Percentiles rank a stretch among this genome's conserved stretches.
Evolutionary conservation across 2,797 vertebrate species (phyloP).

Genomic region (Clamator glandarius): DNA sequence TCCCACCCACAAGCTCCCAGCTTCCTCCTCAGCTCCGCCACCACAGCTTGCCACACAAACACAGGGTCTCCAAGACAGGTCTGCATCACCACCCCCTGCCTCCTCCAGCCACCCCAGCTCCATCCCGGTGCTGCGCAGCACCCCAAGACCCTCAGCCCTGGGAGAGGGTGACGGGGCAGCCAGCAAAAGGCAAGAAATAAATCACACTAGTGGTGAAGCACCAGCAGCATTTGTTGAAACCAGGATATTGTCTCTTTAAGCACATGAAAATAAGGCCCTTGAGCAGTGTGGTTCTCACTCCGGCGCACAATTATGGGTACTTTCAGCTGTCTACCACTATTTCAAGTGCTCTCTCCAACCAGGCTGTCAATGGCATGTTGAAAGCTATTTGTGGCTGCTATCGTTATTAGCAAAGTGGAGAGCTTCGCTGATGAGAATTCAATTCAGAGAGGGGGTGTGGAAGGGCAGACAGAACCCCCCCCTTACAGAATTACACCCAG

Average conservation of each 20-base stretch:
- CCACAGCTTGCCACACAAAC: rapidly evolving
- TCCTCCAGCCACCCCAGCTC: too few relatives aligned
- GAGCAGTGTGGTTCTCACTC: constrained; percentile 86
- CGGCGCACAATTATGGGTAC: constrained; percentile 92
- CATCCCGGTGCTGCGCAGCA: not conserved
- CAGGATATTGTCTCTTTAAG: constrained; percentile 88
- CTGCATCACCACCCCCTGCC: not conserved
- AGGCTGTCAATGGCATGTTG: constrained; percentile 88
- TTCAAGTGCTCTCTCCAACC: constrained; percentile 91
- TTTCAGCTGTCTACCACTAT: constrained; percentile 91
- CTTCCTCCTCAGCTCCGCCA: not conserved
- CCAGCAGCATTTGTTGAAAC: constrained; percentile 77
- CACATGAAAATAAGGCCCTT: constrained; percentile 91
- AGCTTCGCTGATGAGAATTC: constrained; percentile 89
- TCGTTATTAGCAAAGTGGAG: constrained; percentile 90
- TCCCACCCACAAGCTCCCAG: rapidly evolving
- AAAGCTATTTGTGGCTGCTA: constrained; percentile 94
- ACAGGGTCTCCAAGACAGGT: rapidly evolving
- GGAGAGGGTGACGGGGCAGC: not conserved
- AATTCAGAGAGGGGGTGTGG: constrained; percentile 79
- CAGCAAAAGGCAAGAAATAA: not conserved
- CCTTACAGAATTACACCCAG: constrained; percentile 60
- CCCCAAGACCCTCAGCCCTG: not conserved
- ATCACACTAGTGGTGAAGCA: constrained; percentile 45
- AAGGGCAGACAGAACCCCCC: constrained; percentile 79